A percentile compares a stretch with the other conserved stretches of the same genome.
These are phyloP conservation scores for Lates calcarifer DNA, from an alignment of 2,113 vertebrate genomes.

Conservation along the genomic window DNA sequence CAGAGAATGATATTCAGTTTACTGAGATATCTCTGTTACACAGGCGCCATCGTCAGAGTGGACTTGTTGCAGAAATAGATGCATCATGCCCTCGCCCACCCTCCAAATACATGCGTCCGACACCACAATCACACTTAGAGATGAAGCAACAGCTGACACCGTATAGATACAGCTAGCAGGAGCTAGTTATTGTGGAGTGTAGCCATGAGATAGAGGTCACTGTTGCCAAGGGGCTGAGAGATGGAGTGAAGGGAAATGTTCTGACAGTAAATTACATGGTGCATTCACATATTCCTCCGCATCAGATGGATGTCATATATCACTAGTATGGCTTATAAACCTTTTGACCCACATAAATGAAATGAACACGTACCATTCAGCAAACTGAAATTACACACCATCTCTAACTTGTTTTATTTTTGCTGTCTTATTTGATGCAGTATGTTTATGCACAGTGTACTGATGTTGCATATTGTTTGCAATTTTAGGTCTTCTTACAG, in stretches of 20 bases:
- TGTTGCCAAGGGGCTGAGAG: conserved; percentile 59
- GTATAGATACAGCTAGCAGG: conserved; percentile 58
- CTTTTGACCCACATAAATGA: conserved; percentile 56
- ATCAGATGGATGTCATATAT: conserved; percentile 44
- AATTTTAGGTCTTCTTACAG: neutral
- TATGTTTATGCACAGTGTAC: conserved; percentile 33
- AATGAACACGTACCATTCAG: conserved; percentile 45
- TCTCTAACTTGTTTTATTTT: conserved; percentile 43
- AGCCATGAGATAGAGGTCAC: conserved; percentile 75
- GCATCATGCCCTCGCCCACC: conserved; percentile 40
- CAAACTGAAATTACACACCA: conserved; percentile 32
- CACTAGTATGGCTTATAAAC: conserved; percentile 65
- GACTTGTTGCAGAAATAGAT: conserved; percentile 62
- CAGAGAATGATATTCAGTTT: conserved; percentile 65
- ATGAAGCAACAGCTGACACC: conserved; percentile 54
- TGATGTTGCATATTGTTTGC: conserved; percentile 10
- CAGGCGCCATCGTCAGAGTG: conserved; percentile 61
- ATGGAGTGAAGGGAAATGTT: conserved; percentile 57
- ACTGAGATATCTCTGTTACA: conserved; percentile 74
- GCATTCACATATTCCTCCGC: conserved; percentile 52
- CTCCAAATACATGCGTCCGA: conserved; percentile 53
- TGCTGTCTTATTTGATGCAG: conserved; percentile 13
- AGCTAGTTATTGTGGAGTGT: conserved; percentile 60
- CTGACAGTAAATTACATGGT: conserved; percentile 67
- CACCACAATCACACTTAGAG: conserved; percentile 51